Evolutionary conservation across 1,140 invertebrate species (phyloP), one percentile per base, ranked within the genome.

Genomic region (Lordiphosa mommai): DNA sequence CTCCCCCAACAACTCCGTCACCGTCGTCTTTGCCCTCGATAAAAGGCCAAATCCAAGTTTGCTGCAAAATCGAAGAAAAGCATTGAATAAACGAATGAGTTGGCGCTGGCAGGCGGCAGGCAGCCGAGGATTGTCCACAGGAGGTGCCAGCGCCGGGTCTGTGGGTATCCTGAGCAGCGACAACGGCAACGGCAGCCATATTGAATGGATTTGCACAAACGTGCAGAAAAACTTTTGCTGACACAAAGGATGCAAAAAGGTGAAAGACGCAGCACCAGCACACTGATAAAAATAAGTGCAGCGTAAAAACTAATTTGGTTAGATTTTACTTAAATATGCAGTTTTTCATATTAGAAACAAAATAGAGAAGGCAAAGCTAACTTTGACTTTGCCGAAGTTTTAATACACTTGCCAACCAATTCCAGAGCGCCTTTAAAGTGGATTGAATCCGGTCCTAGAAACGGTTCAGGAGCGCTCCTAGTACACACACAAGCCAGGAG

Each of bases 151-250:
- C 37, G 61, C 38, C 55, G 29, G 20, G 14, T 44, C 47, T 32
- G 14, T 20, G 34, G 34, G 33, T 48, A 66, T 44, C 64, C 58
- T 63, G 60, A 51, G 38, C 53, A 64, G 33, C 43, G 61, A 51
- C 38, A 69, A 37, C 36, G 70, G 66, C 68, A 79, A 69, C 73
- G 65, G 73, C 61, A 84, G 77, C 76, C 76, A 82, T 82, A 82
- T 84, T 82, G 77, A 84, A 82, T 84, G 77, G 72, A 82, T 82
- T 82, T 82, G 59, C 77, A 82, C 72, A 84, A 77, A 84, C 77
- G 77, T 82, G 77, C 77, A 64, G 77, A 77, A 82, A 67, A 82
- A 82, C 72, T 82, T 82, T 84, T 82, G 77, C 77, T 82, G 72
- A 82, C 77, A 82, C 77, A 82, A 84, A 82, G 77, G 77, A 82